These are phyloP conservation scores for Drosophila acutilabella DNA, from an alignment of 2,888 invertebrate species.

Conservation along the genomic window DNA sequence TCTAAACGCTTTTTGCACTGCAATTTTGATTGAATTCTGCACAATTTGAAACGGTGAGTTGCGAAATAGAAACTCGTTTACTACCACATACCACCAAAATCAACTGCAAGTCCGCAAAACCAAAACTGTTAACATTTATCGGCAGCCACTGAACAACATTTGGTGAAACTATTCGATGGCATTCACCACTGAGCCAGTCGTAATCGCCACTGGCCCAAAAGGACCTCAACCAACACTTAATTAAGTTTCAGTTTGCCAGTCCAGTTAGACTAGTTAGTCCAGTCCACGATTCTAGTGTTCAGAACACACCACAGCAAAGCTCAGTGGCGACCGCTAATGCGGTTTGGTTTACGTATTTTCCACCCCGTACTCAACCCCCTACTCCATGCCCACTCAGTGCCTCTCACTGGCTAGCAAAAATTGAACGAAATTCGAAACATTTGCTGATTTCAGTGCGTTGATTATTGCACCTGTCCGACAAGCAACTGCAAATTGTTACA, in stretches of 20 bases:
- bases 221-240: slow-evolving; percentile 60
- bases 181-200: slow-evolving; percentile 11
- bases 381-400: background rate
- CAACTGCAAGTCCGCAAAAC: slow-evolving; percentile 46
- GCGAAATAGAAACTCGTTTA: background rate
- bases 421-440: slow-evolving; percentile 44
- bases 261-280: slow-evolving; percentile 11
- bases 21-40: too few species aligned
- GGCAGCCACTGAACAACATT: slow-evolving; percentile 45
- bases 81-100: slow-evolving; percentile 20
- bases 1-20: too few species aligned
- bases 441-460: slow-evolving; percentile 61
- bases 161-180: slow-evolving; percentile 17
- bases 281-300: background rate
- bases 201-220: slow-evolving; percentile 21
- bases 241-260: slow-evolving; percentile 65
- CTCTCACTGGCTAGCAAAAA: slow-evolving; percentile 10
- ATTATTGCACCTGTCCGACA: slow-evolving; percentile 48
- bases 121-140: slow-evolving; percentile 56
- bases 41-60: too few species aligned
- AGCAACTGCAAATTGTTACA: slow-evolving; percentile 52
- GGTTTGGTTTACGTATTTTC: slow-evolving; percentile 43
- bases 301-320: slow-evolving; percentile 64
- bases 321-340: slow-evolving; percentile 58
- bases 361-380: background rate